Evolutionary conservation across 2,888 invertebrate species (phyloP).

Genomic region (Carcina quercana): DNA sequence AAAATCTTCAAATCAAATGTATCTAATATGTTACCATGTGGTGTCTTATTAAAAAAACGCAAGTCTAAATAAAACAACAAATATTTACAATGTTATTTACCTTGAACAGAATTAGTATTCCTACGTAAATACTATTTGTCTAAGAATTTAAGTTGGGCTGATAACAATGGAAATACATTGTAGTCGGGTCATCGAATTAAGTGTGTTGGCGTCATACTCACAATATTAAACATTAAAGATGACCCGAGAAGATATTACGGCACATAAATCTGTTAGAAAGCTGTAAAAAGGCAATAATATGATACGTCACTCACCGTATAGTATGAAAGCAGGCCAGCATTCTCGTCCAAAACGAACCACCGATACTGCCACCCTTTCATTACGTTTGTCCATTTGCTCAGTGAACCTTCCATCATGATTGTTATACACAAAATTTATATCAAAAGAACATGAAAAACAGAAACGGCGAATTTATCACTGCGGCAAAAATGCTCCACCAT

Average conservation of each 20-base stretch:
- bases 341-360: slow-evolving; percentile 99
- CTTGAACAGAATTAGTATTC: too few species aligned
- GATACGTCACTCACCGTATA: slow-evolving; percentile 90
- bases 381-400: slow-evolving; percentile 98
- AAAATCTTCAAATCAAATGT: too few species aligned
- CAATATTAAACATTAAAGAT: too few species aligned
- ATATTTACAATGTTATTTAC: too few species aligned
- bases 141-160: too few species aligned
- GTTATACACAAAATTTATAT: slow-evolving; percentile 38
- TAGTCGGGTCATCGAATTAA: too few species aligned
- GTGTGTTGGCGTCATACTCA: too few species aligned
- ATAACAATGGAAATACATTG: too few species aligned
- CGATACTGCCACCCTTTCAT: slow-evolving; percentile 99
- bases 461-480: slow-evolving; percentile 55
- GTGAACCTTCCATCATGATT: slow-evolving; percentile 90
- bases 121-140: too few species aligned
- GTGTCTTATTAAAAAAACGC: too few species aligned
- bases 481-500: slow-evolving; percentile 43
- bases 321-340: slow-evolving; percentile 95
- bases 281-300: slow-evolving; percentile 14
- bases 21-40: too few species aligned
- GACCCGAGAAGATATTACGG: slow-evolving; percentile 3
- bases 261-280: slow-evolving; percentile 13
- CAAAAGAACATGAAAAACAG: slow-evolving; percentile 53
- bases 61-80: too few species aligned